phyloP scores from a whole-genome alignment of 1,140 invertebrate genomes.

The Chelonus insularis region DNA sequence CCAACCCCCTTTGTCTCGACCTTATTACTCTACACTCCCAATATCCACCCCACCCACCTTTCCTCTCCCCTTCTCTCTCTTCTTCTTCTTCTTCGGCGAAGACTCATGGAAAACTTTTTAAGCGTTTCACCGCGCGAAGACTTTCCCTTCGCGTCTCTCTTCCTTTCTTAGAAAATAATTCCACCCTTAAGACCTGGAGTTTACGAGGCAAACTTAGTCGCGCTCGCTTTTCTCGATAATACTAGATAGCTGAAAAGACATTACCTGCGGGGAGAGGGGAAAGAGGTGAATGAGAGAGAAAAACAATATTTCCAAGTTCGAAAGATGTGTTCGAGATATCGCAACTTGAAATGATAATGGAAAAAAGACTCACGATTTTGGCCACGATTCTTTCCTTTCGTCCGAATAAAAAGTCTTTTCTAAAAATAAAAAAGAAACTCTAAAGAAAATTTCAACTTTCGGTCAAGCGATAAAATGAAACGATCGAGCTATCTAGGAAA shows the following conservation, averaged over 20 bases:
- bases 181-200: conserved; percentile 43
- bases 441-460: not conserved
- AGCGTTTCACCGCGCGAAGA: conserved; percentile 45
- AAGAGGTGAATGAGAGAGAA: not conserved
- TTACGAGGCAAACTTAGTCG: conserved; percentile 45
- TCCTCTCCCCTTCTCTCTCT: not conserved
- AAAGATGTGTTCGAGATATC: too few species aligned
- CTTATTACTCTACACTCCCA: conserved; percentile 14
- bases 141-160: conserved; percentile 2
- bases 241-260: conserved; percentile 1
- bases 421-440: not conserved
- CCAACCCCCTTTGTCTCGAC: conserved; percentile 6
- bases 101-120: conserved; percentile 49
- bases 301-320: too few species aligned
- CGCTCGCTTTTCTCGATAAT: conserved; percentile 17
- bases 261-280: not conserved
- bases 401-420: too few species aligned
- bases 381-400: too few species aligned
- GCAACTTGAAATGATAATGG: too few species aligned
- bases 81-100: not conserved
- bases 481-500: not conserved
- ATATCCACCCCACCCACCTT: not conserved
- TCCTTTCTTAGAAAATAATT: conserved; percentile 37
- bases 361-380: too few species aligned
- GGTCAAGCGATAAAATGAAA: conserved; percentile 17